A percentile compares a stretch with the other conserved stretches of the same genome.
These are phyloP conservation scores for Lycophotia porphyrea DNA, from an alignment of 2,888 invertebrate genomes.

Conservation along the genomic window DNA sequence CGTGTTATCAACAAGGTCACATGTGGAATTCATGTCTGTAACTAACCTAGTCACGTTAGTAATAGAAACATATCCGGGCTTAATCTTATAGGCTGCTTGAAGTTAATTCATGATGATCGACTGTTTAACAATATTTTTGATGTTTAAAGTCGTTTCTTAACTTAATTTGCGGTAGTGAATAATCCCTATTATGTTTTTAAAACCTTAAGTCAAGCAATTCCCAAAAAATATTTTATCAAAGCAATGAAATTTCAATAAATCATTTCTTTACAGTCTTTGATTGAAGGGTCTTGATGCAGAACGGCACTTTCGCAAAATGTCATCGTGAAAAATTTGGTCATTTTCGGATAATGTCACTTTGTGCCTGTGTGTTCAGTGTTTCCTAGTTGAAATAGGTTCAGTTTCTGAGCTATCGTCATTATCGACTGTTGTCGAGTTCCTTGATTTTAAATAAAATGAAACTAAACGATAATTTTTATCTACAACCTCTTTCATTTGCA, in stretches of 20 bases:
- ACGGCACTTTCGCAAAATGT: no score
- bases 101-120: background rate
- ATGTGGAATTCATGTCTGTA: background rate
- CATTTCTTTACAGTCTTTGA: background rate
- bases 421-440: background rate
- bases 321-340: no score
- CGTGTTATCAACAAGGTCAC: slow-evolving; percentile 31
- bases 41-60: slow-evolving; percentile 5
- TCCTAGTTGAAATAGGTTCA: background rate
- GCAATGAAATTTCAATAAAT: background rate
- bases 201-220: background rate
- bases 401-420: background rate
- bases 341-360: no score
- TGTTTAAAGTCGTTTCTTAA: background rate
- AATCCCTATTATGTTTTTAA: background rate
- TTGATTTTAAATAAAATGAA: background rate
- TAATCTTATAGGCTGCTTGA: background rate
- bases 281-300: no score
- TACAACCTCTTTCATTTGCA: slow-evolving; percentile 23
- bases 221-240: background rate
- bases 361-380: no score
- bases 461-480: slow-evolving; percentile 6
- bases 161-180: background rate
- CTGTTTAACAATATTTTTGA: background rate
- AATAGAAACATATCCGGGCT: background rate